A percentile compares a stretch with the other conserved stretches of the same genome.
Conservation (phyloP, 1,140 invertebrate species). For the Scaptomyza hsui region DNA sequence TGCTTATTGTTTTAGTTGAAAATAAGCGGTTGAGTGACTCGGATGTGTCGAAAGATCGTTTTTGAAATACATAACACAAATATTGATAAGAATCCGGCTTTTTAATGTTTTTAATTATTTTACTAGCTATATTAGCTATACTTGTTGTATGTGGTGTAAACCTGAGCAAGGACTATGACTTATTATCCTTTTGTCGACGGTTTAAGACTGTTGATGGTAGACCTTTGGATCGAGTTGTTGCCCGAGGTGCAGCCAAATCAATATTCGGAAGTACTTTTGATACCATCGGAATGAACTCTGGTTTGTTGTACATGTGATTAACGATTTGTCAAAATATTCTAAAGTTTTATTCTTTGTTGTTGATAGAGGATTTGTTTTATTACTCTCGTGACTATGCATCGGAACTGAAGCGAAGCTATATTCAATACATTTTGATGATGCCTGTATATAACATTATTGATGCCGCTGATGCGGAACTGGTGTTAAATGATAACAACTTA, state of each 20-base stretch:
- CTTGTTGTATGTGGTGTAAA: conserved; percentile 16
- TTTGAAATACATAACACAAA: background rate
- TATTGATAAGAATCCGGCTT: background rate
- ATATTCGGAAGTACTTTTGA: conserved; percentile 50
- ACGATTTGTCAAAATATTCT: background rate
- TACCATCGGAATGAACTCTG: conserved; percentile 38
- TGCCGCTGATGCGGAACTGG: conserved; percentile 54
- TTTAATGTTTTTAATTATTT: conserved; percentile 32
- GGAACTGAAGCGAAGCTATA: conserved; percentile 43
- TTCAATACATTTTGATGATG: conserved; percentile 45
- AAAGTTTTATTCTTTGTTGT: background rate
- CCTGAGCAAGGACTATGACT: conserved; percentile 51
- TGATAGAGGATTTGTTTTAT: conserved; percentile 48
- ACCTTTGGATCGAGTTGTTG: conserved; percentile 37
- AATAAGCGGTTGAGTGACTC: conserved; percentile 2
- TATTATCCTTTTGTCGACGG: conserved; percentile 33
- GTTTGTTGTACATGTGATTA: conserved; percentile 5
- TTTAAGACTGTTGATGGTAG: conserved; percentile 54
- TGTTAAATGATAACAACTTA: conserved; percentile 49
- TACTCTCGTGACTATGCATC: conserved; percentile 37
- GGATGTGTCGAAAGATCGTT: conserved; percentile 3
- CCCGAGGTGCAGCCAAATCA: conserved; percentile 16
- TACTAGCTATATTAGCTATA: conserved; percentile 16
- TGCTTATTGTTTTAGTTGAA: background rate
- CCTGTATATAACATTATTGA: conserved; percentile 58